These are phyloP conservation scores for Lepidurus arcticus DNA, from an alignment of 1,140 invertebrate genomes.

Conservation along the genomic window DNA sequence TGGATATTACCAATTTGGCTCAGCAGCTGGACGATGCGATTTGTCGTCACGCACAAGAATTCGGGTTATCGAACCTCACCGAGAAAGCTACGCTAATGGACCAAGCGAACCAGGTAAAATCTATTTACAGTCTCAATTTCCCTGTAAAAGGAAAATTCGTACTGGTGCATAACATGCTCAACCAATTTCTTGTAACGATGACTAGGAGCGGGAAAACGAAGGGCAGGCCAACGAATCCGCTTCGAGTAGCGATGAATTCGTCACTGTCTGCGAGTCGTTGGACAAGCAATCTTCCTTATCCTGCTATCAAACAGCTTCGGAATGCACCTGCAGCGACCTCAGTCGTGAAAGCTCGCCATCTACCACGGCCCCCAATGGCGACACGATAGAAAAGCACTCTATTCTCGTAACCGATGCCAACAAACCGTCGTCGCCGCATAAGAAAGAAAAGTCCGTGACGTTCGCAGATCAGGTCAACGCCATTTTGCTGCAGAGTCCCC, in stretches of 20 bases:
- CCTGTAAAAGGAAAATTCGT: neutral
- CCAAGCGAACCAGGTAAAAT: neutral
- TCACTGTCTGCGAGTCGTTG: conserved; percentile 1
- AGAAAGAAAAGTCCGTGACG: conserved; percentile 28
- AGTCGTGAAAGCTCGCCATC: conserved; percentile 29
- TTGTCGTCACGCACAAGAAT: conserved; percentile 11
- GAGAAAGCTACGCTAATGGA: neutral
- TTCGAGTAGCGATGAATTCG: conserved; percentile 23
- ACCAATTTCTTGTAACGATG: neutral
- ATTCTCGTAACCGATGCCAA: conserved; percentile 9
- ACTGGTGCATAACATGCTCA: neutral
- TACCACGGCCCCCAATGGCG: neutral
- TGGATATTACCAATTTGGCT: conserved; percentile 59
- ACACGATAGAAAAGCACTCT: neutral
- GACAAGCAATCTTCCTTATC: conserved; percentile 29
- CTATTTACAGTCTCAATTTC: neutral
- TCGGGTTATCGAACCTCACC: neutral
- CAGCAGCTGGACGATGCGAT: conserved; percentile 57
- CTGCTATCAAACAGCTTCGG: conserved; percentile 32
- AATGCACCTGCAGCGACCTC: conserved; percentile 29
- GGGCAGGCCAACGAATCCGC: conserved; percentile 5
- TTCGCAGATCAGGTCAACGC: conserved; percentile 32
- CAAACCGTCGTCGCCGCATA: conserved; percentile 28
- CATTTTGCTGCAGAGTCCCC: conserved; percentile 22
- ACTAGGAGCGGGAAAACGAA: conserved; percentile 2